A percentile compares a stretch with the other conserved stretches of the same genome.
phyloP scores from a whole-genome alignment of 2,888 invertebrate genomes.

The Archaeoteleia sp. region DNA sequence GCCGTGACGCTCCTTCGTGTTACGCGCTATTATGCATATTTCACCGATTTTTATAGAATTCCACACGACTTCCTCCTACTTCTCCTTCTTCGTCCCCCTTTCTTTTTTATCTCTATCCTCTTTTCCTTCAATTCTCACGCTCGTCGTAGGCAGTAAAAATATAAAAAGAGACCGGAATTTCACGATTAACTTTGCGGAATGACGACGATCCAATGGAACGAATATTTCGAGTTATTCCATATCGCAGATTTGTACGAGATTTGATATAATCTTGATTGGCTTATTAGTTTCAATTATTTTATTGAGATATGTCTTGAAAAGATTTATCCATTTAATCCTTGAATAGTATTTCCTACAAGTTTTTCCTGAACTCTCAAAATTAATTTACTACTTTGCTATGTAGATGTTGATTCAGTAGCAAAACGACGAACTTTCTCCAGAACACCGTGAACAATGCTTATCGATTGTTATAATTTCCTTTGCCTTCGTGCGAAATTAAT shows the following conservation, averaged over 20 bases:
- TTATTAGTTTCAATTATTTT: neutral
- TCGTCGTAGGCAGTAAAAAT: constrained; percentile 17
- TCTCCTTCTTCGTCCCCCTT: constrained; percentile 30
- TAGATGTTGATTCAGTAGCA: constrained; percentile 43
- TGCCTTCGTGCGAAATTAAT: constrained; percentile 21
- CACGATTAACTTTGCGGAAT: constrained; percentile 58
- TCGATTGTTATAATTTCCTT: constrained; percentile 22
- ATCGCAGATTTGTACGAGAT: constrained; percentile 8
- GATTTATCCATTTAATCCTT: constrained; percentile 44
- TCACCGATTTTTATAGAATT: constrained; percentile 71
- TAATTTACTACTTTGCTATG: constrained; percentile 43
- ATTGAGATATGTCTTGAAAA: neutral
- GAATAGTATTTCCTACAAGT: constrained; percentile 45
- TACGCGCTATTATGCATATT: constrained; percentile 67
- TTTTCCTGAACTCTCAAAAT: constrained; percentile 39
- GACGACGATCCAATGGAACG: constrained; percentile 21
- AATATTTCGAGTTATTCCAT: constrained; percentile 28
- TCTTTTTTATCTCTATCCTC: constrained; percentile 39
- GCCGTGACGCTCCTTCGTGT: constrained; percentile 60
- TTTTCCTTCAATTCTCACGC: constrained; percentile 30
- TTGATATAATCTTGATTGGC: constrained; percentile 10
- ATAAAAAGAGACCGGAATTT: constrained; percentile 50
- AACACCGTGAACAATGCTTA: constrained; percentile 13
- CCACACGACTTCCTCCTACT: constrained; percentile 52
- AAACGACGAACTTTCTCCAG: constrained; percentile 26